Evolutionary conservation across 2,888 invertebrate genomes (phyloP), one percentile per base, ranked within the genome.

Genomic region (Hartigia nigra): DNA sequence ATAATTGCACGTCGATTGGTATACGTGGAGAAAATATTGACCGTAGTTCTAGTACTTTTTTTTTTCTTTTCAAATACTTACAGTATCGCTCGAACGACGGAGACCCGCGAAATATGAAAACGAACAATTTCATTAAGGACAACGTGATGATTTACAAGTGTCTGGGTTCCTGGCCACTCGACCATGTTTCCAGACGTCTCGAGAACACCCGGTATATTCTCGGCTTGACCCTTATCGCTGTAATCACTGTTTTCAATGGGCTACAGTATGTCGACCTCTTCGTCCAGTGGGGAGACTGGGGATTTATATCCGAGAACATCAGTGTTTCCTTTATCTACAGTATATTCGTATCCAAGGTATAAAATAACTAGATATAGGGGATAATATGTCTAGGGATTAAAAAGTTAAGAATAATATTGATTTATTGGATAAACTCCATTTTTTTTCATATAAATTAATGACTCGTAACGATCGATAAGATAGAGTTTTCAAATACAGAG

Each of bases 151-250:
- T 75, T 35, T 75, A 75, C 75, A 75, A 75, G 37, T 36, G 34
- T 34, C 72, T 72, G 31, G 72, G 72, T 32, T 35, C 34, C n/a
- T 75, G 75, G 75, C 75, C 75, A 36, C 75, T 75, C 4, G 35
- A 37, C 31, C 14, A 23, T 14, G 36, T 12, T 36, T 34, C 78
- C n/a, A 75, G 36, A 23, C 69, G 69, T 31, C 70, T 78, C 12
- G 75, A 75, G 70, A 76, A 75, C 23, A 31, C 75, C 12, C 78
- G 78, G 23, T 78, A 78, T 75, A 74, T n/a, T 31, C n/a, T 69
- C 14, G 75, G 70, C 14, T 37, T 78, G 34, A 31, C 31, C 31
- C 31, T 78, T n/a, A 14, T 70, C 34, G 74, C 36, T 31, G n/a
- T 32, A 12, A 75, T 70, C 31, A 32, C 39, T n/a, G 70, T 75